Conservation (phyloP, 1,140 invertebrate species). For the Drosophila nigrodunni region DNA sequence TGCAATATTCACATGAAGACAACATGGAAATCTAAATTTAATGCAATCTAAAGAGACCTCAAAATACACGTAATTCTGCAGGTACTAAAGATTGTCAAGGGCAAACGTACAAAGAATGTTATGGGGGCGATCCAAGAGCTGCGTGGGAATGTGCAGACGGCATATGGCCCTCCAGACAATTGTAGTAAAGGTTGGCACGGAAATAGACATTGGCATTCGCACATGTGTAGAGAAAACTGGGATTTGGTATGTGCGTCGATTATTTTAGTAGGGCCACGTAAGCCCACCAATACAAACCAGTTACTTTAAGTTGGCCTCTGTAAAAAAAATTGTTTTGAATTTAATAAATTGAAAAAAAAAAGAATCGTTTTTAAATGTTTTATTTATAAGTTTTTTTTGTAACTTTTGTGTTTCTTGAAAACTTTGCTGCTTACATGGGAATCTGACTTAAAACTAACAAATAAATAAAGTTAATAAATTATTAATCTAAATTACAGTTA, state of each 20-base stretch:
- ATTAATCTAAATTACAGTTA: slow-evolving; percentile 77
- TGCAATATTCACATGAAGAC: slow-evolving; percentile 20
- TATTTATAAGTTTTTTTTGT: slow-evolving; percentile 63
- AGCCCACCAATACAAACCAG: neutral
- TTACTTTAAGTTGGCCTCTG: slow-evolving; percentile 30
- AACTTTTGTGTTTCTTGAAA: slow-evolving; percentile 77
- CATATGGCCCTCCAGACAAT: slow-evolving; percentile 19
- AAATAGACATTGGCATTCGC: slow-evolving; percentile 18
- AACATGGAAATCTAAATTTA: slow-evolving; percentile 18
- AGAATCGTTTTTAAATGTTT: slow-evolving; percentile 29
- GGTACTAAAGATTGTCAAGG: slow-evolving; percentile 13
- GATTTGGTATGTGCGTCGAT: slow-evolving; percentile 5
- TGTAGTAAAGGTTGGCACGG: slow-evolving; percentile 17
- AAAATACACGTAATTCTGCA: neutral
- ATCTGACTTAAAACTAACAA: slow-evolving; percentile 67
- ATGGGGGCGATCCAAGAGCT: neutral
- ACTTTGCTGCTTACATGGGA: slow-evolving; percentile 75
- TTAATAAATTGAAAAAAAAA: slow-evolving; percentile 24
- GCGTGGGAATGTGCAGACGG: slow-evolving; percentile 6
- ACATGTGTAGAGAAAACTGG: slow-evolving; percentile 5
- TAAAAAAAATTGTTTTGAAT: neutral
- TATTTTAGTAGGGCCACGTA: slow-evolving; percentile 14
- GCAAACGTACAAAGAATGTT: slow-evolving; percentile 3
- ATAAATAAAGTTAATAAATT: slow-evolving; percentile 81
- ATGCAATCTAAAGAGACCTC: neutral